A percentile compares a stretch with the other conserved stretches of the same genome.
Conservation (phyloP, 2,113 vertebrate species). For the Sylvilagus bachmani region DNA sequence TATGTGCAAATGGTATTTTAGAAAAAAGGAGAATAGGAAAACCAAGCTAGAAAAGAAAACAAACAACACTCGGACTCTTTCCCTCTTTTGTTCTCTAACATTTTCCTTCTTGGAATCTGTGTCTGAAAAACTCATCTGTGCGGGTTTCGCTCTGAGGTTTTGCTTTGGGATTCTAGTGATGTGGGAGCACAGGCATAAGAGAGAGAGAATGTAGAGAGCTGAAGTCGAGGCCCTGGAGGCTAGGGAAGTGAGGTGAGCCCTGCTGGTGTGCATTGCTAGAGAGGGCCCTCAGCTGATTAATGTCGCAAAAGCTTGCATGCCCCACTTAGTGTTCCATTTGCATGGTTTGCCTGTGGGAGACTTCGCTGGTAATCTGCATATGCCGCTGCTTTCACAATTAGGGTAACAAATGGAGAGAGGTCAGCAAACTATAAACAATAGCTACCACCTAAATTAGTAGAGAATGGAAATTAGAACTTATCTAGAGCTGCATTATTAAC, state of each 20-base stretch:
- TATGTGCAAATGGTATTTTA: conserved; percentile 64
- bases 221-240: neutral
- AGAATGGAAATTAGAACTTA: conserved; percentile 53
- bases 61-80: conserved; percentile 72
- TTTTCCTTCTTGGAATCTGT: conserved; percentile 42
- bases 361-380: conserved; percentile 43
- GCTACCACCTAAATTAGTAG: neutral
- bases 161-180: conserved; percentile 4
- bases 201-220: neutral
- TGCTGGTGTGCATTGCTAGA: neutral
- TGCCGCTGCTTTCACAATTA: conserved; percentile 33
- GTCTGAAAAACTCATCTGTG: conserved; percentile 71
- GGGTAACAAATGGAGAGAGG: neutral
- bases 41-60: conserved; percentile 73
- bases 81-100: conserved; percentile 43
- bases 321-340: neutral
- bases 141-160: neutral
- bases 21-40: conserved; percentile 61
- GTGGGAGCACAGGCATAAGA: neutral
- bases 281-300: conserved; percentile 30
- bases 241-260: neutral
- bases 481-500: neutral
- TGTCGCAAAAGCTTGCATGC: neutral
- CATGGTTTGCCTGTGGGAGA: conserved; percentile 41
- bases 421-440: conserved; percentile 16